Base-by-base conservation (phyloP, 2,888 invertebrate genomes). In the Smittia sp. region DNA sequence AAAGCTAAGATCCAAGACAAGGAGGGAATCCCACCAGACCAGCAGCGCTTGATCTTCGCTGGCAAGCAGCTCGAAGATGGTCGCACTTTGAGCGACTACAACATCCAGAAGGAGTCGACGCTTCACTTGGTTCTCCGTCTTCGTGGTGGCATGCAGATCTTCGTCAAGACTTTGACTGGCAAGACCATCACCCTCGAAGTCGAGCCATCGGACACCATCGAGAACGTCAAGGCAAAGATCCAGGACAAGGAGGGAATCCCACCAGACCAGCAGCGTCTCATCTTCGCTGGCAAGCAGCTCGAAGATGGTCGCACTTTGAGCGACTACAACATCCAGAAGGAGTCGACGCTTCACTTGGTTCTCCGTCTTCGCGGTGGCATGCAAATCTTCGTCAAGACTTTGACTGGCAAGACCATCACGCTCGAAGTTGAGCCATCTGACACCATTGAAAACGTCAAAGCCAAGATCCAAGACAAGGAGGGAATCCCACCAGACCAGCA, bases 331-430 rank as follows among this genome's bases (percentile, higher is more conserved):
- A 96, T 96, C 80, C 95, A 97, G 84, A 96, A 96, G 83, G 94
- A 95, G 83, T 93, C 94, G 0, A 95, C 95, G 0, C 86, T 95
- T 75, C 94, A 95, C 81, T 85, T 96, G 80, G 94, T 94, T 79
- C 85, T 95, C 76, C 88, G 96, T 78, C 87, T 97, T 75, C 88
- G 95, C 77, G 98, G 98, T 85, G 98, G 98, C 81, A 96, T 96
- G 96, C 97, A 98, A 89, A 97, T 98, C 83, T 98, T 96, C 83
- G 95, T 96, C 76, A 96, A 96, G 84, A 95, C 94, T 81, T 87
- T 95, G 75, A 94, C 94, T 82, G 95, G 94, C 79, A 96, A 95
- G 87, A 96, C 95, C 85, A 94, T 95, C 86, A 94, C 94, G 80
- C 89, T 94, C 79, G 94, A 94, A 88, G 94, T 94, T 79, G 94